Evolutionary conservation across 2,797 vertebrate species (phyloP).

Genomic region (Micromesistius poutassou): DNA sequence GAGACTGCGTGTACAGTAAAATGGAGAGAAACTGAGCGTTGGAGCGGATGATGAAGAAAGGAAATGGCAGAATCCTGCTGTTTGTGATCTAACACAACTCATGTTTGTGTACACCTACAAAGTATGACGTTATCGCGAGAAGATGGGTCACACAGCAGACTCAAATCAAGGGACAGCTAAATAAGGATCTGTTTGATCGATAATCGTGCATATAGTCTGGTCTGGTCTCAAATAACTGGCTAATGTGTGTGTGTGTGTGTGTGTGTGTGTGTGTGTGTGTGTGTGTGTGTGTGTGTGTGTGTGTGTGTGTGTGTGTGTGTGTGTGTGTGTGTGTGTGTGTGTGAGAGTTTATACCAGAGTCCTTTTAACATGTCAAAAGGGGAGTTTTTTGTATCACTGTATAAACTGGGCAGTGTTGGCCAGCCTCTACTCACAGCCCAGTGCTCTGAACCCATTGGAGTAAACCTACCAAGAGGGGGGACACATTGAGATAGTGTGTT

Average conservation of each 20-base stretch:
- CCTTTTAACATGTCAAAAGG: conserved; percentile 34
- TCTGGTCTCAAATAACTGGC: conserved; percentile 47
- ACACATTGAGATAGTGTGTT: conserved; percentile 54
- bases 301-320: too few species aligned
- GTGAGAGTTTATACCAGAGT: conserved; percentile 33
- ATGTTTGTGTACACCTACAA: conserved; percentile 69
- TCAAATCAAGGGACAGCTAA: conserved; percentile 63
- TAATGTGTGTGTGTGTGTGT: conserved; percentile 43
- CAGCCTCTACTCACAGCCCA: conserved; percentile 26
- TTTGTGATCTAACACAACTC: conserved; percentile 78
- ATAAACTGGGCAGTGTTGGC: conserved; percentile 34
- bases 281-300: conserved; percentile 50
- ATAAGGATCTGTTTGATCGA: conserved; percentile 41
- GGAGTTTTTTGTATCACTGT: conserved; percentile 36
- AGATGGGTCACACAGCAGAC: conserved; percentile 54
- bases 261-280: conserved; percentile 29
- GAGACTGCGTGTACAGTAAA: conserved; percentile 44
- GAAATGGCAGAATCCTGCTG: conserved; percentile 53
- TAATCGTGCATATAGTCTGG: conserved; percentile 39
- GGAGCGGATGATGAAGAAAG: conserved; percentile 40
- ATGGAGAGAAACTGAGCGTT: conserved; percentile 22
- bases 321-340: conserved; percentile 54
- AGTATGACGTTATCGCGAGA: conserved; percentile 68
- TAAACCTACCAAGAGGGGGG: conserved; percentile 42
- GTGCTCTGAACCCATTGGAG: conserved; percentile 29